Evolutionary conservation across 2,113 vertebrate species (phyloP), one percentile per base, ranked within the genome.

Genomic region (Dolichallabes microphthalmus): DNA sequence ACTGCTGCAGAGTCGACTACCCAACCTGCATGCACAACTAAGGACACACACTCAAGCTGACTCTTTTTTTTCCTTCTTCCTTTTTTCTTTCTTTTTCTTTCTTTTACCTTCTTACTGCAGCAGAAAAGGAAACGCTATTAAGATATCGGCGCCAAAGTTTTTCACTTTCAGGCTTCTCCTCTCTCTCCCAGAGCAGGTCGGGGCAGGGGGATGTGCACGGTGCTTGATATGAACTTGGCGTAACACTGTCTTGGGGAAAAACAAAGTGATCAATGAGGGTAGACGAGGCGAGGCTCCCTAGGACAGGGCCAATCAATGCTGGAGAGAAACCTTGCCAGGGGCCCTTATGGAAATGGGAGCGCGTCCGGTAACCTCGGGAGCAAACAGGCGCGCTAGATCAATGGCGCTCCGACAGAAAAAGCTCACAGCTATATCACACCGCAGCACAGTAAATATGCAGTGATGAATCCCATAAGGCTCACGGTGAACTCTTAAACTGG

Each of bases 251-350:
- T 98, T 95, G 92, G 95, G 96, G 95, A 95, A 95, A 87, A 76
- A 84, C 95, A 96, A 96, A 95, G 95, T 98, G 96, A 98, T 98
- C 97, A 97, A 98, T 97, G 96, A 92, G 93, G 96, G 94, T 96
- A 96, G 95, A 95, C 95, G 96, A 96, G 94, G 76, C 63, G 78
- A 96, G 96, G 94, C 96, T 96, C 95, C 96, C 95, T 96, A 95
- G 96, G 96, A 98, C 97, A 96, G 96, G 79, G 95, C 96, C 97
- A 98, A 99, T 99, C 98, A 99, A 98, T 98, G 96, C 94, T 45
- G 94, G 96, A 95, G 97, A 98, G 98, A 96, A 99, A 99, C 97
- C 97, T 99, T 99, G 98, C 98, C 97, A 96, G 98, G 97, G 97
- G 97, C 97, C 88, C 95, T 97, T 98, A 98, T 99, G 97, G 97